These are phyloP conservation scores for Orcinus orca DNA, from an alignment of 2,113 vertebrate genomes.

Conservation along the genomic window DNA sequence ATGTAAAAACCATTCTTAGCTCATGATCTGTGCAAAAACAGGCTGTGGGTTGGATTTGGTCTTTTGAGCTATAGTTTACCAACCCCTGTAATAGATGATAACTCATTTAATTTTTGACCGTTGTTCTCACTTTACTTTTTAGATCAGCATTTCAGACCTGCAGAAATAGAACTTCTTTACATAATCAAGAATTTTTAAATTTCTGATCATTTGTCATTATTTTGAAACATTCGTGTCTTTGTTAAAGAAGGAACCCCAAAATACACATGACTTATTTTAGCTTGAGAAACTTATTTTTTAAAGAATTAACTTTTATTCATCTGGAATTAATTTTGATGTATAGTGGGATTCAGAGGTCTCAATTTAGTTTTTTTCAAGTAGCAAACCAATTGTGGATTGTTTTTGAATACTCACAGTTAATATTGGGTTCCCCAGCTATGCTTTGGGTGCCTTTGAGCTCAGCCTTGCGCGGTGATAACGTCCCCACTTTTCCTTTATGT, in stretches of 20 bases:
- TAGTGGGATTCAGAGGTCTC: neutral
- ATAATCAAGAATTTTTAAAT: neutral
- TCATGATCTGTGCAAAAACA: neutral
- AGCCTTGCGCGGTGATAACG: neutral
- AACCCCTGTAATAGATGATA: neutral
- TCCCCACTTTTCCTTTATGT: neutral
- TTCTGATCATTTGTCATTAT: neutral
- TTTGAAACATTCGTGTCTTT: conserved; percentile 12
- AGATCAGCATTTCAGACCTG: neutral
- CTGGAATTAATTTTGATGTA: conserved; percentile 45
- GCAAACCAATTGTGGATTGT: neutral
- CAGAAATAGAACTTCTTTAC: neutral
- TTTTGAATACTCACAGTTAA: neutral
- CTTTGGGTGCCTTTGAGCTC: neutral
- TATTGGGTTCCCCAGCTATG: neutral
- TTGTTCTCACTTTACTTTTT: neutral
- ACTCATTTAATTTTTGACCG: neutral
- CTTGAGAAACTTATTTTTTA: conserved; percentile 1
- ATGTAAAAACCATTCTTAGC: neutral
- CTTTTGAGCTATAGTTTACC: neutral
- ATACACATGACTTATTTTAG: neutral
- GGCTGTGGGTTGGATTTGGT: neutral
- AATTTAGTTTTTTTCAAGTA: conserved; percentile 24
- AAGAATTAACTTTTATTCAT: conserved; percentile 19
- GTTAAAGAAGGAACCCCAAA: neutral